Percentiles rank a stretch among this genome's conserved stretches.
These are phyloP conservation scores for Latheticus oryzae DNA, from an alignment of 2,888 invertebrate genomes.

Conservation along the genomic window DNA sequence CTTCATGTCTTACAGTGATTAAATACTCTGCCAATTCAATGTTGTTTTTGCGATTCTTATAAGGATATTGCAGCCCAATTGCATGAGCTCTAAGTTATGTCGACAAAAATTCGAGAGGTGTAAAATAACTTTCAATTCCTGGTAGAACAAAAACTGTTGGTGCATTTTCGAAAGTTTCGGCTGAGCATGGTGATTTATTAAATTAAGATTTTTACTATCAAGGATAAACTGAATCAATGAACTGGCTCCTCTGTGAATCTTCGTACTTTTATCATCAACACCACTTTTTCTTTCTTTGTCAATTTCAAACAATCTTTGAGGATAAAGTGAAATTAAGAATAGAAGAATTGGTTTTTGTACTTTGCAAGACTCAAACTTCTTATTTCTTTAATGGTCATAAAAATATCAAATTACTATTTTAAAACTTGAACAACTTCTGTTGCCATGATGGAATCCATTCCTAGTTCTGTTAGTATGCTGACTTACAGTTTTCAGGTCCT, in stretches of 20 bases:
- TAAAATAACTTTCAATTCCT: slow-evolving; percentile 76
- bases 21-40: neutral
- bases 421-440: slow-evolving; percentile 7
- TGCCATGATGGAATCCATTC: slow-evolving; percentile 59
- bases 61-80: slow-evolving; percentile 68
- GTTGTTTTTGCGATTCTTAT: slow-evolving; percentile 3
- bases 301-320: slow-evolving; percentile 2
- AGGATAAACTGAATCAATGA: slow-evolving; percentile 1
- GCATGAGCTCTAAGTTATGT: slow-evolving; percentile 67
- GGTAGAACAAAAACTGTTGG: slow-evolving; percentile 72
- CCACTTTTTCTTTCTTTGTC: neutral
- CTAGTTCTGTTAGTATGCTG: slow-evolving; percentile 87
- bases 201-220: neutral
- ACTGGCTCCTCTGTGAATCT: neutral
- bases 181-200: neutral
- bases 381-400: slow-evolving; percentile 8
- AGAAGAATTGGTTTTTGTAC: slow-evolving; percentile 1
- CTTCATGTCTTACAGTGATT: neutral
- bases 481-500: slow-evolving; percentile 76
- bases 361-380: slow-evolving; percentile 5
- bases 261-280: neutral
- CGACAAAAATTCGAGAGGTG: slow-evolving; percentile 68
- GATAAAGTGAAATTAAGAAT: neutral
- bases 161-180: slow-evolving; percentile 24
- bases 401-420: slow-evolving; percentile 13